Conservation (phyloP, 2,888 invertebrate species). For the Proisotoma minuta region DNA sequence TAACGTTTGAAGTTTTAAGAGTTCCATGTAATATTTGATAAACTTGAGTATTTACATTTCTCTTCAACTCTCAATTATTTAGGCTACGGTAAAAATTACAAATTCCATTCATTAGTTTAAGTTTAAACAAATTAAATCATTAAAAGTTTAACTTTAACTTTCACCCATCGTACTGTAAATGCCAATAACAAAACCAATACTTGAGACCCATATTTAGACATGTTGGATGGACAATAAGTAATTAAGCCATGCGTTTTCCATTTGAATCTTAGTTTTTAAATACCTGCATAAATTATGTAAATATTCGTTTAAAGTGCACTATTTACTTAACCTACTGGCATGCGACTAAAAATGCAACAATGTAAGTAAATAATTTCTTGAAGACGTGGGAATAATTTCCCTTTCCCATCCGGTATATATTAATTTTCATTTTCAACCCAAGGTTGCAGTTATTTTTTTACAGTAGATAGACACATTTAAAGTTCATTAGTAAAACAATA, state of each 20-base stretch:
- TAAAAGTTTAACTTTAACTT: too few relatives aligned
- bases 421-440: neutral
- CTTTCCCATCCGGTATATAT: slow-evolving; percentile 26
- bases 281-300: slow-evolving; percentile 5
- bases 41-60: too few relatives aligned
- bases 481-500: neutral
- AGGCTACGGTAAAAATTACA: too few relatives aligned
- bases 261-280: neutral
- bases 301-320: neutral
- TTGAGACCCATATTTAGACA: neutral
- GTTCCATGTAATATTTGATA: too few relatives aligned
- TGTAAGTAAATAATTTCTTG: neutral
- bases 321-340: neutral
- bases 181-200: too few relatives aligned
- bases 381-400: slow-evolving; percentile 37
- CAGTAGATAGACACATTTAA: neutral
- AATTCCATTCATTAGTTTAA: too few relatives aligned
- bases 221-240: neutral
- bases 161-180: too few relatives aligned
- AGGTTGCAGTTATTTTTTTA: neutral
- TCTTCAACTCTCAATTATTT: neutral
- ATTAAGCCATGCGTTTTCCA: neutral
- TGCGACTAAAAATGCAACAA: too few relatives aligned
- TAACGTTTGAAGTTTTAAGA: too few relatives aligned
- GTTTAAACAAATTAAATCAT: too few relatives aligned